Evolutionary conservation across 2,888 invertebrate genomes (phyloP).

Genomic region (Platerodrilus igneus): DNA sequence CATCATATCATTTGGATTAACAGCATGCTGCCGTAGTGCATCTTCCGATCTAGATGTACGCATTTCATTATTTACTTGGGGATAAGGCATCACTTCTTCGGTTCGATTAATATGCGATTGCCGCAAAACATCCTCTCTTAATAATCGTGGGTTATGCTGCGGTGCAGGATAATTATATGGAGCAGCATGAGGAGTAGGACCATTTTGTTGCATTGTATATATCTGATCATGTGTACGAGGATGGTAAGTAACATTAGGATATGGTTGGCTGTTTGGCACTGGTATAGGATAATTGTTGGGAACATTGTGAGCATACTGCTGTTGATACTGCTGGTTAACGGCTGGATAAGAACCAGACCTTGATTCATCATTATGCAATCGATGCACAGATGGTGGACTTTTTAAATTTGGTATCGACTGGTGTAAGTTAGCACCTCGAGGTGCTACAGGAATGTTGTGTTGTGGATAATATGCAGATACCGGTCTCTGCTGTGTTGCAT

Average conservation of each 20-base stretch:
- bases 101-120: conserved; percentile 39
- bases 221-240: too few species aligned
- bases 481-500: conserved; percentile 52
- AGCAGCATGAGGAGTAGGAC: conserved; percentile 28
- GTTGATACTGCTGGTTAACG: conserved; percentile 34
- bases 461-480: conserved; percentile 55
- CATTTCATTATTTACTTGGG: conserved; percentile 41
- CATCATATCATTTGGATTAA: conserved; percentile 33
- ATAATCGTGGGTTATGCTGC: conserved; percentile 38
- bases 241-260: too few species aligned
- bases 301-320: conserved; percentile 18
- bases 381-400: conserved; percentile 40
- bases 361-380: conserved; percentile 31
- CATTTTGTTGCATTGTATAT: too few species aligned
- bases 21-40: conserved; percentile 38
- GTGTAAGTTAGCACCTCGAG: conserved; percentile 40
- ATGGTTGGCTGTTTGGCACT: too few species aligned
- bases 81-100: conserved; percentile 42
- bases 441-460: conserved; percentile 17
- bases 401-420: conserved; percentile 50
- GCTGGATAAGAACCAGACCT: conserved; percentile 39
- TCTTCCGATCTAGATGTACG: conserved; percentile 45
- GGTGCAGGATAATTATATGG: conserved; percentile 35
- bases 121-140: conserved; percentile 43
- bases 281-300: too few species aligned